These are phyloP conservation scores for Temnothorax rugatulus DNA, from an alignment of 2,888 invertebrate genomes.

Conservation along the genomic window DNA sequence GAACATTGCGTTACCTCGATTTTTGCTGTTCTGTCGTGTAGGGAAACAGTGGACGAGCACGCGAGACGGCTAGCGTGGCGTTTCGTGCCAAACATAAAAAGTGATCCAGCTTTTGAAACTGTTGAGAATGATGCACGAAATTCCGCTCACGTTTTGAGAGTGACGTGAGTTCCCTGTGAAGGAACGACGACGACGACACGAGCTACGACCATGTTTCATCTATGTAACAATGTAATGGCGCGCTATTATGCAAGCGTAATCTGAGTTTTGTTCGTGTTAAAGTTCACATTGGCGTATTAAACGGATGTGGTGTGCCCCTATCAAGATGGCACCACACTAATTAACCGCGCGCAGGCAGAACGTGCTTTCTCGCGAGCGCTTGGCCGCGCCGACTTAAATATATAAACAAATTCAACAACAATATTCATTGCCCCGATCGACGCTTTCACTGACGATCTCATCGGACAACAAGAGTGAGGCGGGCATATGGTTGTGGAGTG, in stretches of 20 bases:
- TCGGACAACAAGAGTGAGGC: too few relatives aligned
- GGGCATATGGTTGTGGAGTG: too few relatives aligned
- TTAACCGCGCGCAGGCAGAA: too few relatives aligned
- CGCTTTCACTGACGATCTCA: too few relatives aligned
- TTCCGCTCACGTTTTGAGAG: conserved; percentile 76
- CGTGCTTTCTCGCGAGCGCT: too few relatives aligned
- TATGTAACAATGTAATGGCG: conserved; percentile 68
- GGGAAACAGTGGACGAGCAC: not conserved
- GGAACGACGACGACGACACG: conserved; percentile 59
- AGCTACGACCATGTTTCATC: conserved; percentile 64
- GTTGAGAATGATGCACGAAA: conserved; percentile 63
- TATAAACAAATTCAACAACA: too few relatives aligned
- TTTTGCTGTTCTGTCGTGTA: not conserved
- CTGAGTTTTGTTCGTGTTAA: conserved; percentile 65
- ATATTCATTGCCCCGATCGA: too few relatives aligned
- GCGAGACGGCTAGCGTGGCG: not conserved
- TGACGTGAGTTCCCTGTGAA: conserved; percentile 75
- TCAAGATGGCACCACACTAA: too few relatives aligned
- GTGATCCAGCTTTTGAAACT: conserved; percentile 67
- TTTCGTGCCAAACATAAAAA: conserved; percentile 37
- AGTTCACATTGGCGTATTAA: conserved; percentile 56
- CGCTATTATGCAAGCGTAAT: conserved; percentile 72
- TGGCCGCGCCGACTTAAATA: too few relatives aligned
- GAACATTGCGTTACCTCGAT: conserved; percentile 8
- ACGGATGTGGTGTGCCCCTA: too few relatives aligned